Percentiles rank a stretch among this genome's conserved stretches.
Evolutionary conservation across 2,797 vertebrate genomes (phyloP).

Genomic region (Thaleichthys pacificus): DNA sequence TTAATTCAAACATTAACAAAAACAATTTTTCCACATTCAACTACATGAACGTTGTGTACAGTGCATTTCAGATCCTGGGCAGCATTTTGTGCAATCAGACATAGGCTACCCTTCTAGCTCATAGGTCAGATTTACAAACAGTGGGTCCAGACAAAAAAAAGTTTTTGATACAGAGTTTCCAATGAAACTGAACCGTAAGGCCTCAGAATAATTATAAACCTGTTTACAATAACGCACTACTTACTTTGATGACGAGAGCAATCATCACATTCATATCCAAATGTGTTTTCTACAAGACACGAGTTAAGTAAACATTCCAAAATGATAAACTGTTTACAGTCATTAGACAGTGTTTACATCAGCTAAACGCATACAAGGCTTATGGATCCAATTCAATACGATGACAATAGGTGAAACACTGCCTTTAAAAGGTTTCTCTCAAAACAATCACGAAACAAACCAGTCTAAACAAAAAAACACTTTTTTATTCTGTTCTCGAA

Average conservation of each 20-base stretch:
- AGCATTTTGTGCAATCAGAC: conserved; percentile 6
- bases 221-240: not conserved
- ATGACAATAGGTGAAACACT: not conserved
- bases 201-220: not conserved
- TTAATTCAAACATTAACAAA: conserved; percentile 51
- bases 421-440: not conserved
- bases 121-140: not conserved
- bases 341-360: not conserved
- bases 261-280: not conserved
- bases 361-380: too few species aligned
- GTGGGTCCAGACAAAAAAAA: not conserved
- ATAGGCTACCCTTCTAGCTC: not conserved
- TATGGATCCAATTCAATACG: too few species aligned
- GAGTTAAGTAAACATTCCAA: not conserved
- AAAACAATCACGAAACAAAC: too few species aligned
- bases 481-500: too few species aligned
- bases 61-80: conserved; percentile 14
- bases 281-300: not conserved
- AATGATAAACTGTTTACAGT: not conserved
- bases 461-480: too few species aligned
- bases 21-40: conserved; percentile 30
- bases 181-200: not conserved
- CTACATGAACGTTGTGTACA: conserved; percentile 27
- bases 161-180: not conserved
- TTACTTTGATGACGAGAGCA: not conserved